Evolutionary conservation across 2,113 vertebrate genomes (phyloP), one percentile per base, ranked within the genome.

Genomic region (Sardina pilchardus): DNA sequence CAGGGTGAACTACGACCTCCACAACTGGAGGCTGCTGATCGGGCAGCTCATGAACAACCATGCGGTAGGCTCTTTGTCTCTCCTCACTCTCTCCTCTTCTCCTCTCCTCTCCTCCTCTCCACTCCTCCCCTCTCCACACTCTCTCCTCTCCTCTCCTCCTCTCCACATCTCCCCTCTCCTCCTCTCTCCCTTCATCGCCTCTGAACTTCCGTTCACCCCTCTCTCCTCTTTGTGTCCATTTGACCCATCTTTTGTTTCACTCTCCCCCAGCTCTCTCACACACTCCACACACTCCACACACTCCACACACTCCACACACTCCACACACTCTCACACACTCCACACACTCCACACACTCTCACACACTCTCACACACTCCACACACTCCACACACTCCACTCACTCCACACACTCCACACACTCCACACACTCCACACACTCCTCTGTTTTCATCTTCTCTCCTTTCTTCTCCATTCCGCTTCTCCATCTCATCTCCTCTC

Each of bases 1-100:
- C 87, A 95, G 98, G 86, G 97, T 99, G 92, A 99, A 99, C 95
- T 99, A 99, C 82, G 97, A 99, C 94, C 94, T 97, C 83, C 96
- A 96, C 88, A 99, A 99, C 91, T 99, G 98, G 98, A 97, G 94
- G 86, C 93, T 98, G 88, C 92, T 99, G 85, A 98, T 97, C 90
- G 96, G 96, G 88, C 98, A 99, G 81, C 95, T 99, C 82, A 97
- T 95, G 93, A 95, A 85, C 91, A 97, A 97, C 88, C 96, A 95
- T 59, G 94, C 96, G 91, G 98, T 24, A 47, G 56, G 56, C 39
- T 71, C 42, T 75, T 16, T 4, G 6, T 78, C 71, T 8, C 34
- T 34, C 80, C 24, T 39, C 71, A 4, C 63, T 26, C 71, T 86
- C 21, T 30, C 67, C 47, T 2, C 1, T 16, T 82, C 14, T 67